Evolutionary conservation across 2,113 vertebrate genomes (phyloP).

Genomic region (Ochotona princeps): DNA sequence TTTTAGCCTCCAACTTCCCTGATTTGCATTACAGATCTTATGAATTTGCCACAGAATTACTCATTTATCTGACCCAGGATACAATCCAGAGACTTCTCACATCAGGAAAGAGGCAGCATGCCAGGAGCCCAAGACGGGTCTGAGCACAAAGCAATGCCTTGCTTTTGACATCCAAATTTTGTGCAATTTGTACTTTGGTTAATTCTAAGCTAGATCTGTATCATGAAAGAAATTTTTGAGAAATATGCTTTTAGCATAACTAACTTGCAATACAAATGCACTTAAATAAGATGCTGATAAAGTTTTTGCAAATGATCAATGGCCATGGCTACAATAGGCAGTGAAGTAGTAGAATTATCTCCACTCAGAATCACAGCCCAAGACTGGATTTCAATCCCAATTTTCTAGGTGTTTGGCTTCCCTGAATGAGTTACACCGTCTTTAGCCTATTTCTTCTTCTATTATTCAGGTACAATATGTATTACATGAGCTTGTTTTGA

Average conservation of each 20-base stretch:
- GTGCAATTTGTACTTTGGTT: background rate
- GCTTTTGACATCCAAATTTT: background rate
- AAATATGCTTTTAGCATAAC: background rate
- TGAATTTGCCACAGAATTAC: background rate
- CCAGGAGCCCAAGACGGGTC: background rate
- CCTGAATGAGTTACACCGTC: background rate
- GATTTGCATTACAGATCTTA: background rate
- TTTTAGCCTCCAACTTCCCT: background rate
- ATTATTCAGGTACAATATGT: background rate
- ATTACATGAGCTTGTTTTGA: background rate
- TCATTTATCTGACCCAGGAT: background rate
- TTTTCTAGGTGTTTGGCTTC: background rate
- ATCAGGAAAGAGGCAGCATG: background rate
- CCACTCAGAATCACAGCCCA: background rate
- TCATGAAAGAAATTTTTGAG: background rate
- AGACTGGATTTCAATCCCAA: background rate
- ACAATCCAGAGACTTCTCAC: background rate
- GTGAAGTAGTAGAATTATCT: background rate
- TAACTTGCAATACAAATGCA: background rate
- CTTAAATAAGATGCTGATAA: background rate
- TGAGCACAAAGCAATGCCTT: background rate
- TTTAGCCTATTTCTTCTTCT: conserved; percentile 2
- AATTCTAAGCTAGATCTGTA: background rate
- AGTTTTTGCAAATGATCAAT: background rate
- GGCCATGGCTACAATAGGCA: background rate